Conservation (phyloP, 1,140 invertebrate species). For the Scaptomyza graminum region DNA sequence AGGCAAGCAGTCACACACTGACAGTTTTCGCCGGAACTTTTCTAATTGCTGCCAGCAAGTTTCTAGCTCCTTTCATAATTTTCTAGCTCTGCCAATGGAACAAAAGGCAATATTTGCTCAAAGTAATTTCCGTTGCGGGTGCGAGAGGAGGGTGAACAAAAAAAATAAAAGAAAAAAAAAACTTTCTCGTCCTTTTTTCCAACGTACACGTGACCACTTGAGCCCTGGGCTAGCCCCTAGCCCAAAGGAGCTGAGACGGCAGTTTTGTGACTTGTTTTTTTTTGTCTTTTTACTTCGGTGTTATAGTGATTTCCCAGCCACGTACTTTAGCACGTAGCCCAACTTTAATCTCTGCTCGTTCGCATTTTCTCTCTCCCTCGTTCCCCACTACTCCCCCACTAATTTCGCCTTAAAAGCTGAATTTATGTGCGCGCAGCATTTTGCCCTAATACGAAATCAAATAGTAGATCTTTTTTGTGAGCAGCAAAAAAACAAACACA, state of each 20-base stretch:
- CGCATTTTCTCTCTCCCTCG: background rate
- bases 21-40: constrained; percentile 68
- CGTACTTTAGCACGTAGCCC: constrained; percentile 69
- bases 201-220: constrained; percentile 38
- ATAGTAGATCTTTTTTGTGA: constrained; percentile 72
- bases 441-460: constrained; percentile 75
- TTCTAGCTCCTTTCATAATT: constrained; percentile 58
- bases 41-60: constrained; percentile 65
- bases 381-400: constrained; percentile 33
- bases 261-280: constrained; percentile 25
- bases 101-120: constrained; percentile 75
- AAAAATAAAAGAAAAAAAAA: constrained; percentile 14
- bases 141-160: background rate
- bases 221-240: background rate
- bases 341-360: constrained; percentile 70
- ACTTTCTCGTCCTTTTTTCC: constrained; percentile 53
- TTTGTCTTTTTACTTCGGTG: background rate
- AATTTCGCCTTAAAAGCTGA: constrained; percentile 75
- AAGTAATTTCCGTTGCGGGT: constrained; percentile 56
- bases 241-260: constrained; percentile 57
- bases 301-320: constrained; percentile 64
- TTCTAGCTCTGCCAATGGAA: constrained; percentile 59
- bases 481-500: constrained; percentile 2
- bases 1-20: constrained; percentile 27
- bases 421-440: constrained; percentile 77